Base-by-base conservation (phyloP, 53 echinoderm and acorn worm species). In the Astropecten irregularis region DNA sequence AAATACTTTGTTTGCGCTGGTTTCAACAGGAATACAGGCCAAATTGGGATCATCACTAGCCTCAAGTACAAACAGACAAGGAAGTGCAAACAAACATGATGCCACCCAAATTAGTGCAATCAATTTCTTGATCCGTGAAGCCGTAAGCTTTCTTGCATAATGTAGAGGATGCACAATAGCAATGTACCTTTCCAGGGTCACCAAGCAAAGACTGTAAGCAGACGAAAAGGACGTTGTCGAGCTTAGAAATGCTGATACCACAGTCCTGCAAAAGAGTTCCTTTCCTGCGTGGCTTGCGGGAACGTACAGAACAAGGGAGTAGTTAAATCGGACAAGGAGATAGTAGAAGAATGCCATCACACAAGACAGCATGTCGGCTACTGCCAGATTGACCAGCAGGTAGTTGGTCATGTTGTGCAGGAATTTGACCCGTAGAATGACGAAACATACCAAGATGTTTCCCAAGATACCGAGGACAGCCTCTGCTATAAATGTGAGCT, bases 131-230 rank as follows among this genome's bases (percentile, higher is more conserved):
- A 28, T 25, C 46, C 68, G 46, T 25, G 0, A 9, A 3, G 28
- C 68, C 16, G 79, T 44, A 18, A 79, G 22, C 11, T 44, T 61
- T 30, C 48, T 62, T 3, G 16, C 36, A 40, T 74, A 74, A n/a
- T 62, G 61, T 3, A 79, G 61, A 10, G 79, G 61, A 18, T 62
- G 62, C 10, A 77, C 62, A 19, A 77, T 30, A 4, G 30, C 61
- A 29, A 77, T 26, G 33, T 77, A 77, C 32, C 61, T 40, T 44
- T 77, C 77, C 9, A 44, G 39, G 9, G 77, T 77, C 7, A 77
- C 77, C 25, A 77, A 77, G 29, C 77, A 77, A 0, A 77, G 77
- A 38, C 62, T 61, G 46, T 77, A 77, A 2, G 46, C 77, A 13
- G 60, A 51, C 19, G 22, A 14, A 34, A 42, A 68, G 46, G 15